Base-by-base conservation (phyloP, 2,113 vertebrate species). In the Limnothrissa miodon region DNA sequence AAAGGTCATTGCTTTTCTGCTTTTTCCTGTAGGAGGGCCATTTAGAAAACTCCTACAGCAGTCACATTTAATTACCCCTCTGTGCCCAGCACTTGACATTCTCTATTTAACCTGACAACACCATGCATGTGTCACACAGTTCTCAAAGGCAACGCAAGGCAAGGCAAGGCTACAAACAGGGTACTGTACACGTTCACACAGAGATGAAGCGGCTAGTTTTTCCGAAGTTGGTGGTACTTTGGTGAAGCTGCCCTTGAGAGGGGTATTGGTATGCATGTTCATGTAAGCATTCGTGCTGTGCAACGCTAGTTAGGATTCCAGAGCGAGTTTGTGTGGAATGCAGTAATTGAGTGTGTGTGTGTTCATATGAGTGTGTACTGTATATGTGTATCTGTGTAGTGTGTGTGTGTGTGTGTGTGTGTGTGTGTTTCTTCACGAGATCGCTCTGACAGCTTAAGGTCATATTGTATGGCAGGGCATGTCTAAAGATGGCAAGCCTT, bases 401-500 rank as follows among this genome's bases (percentile, higher is more conserved):
- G 66, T 39, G 45, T 36, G 45, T 79, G 46, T 79, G 48, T 83
- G 48, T 79, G 42, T 82, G 78, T 82, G 53, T 82, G 53, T 80
- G 80, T 51, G 25, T 25, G 83, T 78, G 80, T 78, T 62, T 85
- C 78, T 46, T 45, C 45, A 66, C 10, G 44, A 85, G 83, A 87
- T 89, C 84, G 84, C 81, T 81, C 83, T 44, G 81, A 70, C 74
- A 84, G 84, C 86, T 85, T 87, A 79, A 78, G 83, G 85, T 87
- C 78, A 80, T 83, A 79, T 86, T 88, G 84, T 92, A 90, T 83
- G 87, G 90, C 89, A 90, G 87, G 85, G 88, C 87, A 91, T 90
- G 88, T 93, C 90, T 91, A 86, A 91, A 92, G 90, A 91, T 82
- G 66, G 86, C 46, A 42, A 82, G 87, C 89, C 87, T 92, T 90